These are phyloP conservation scores for Subacronicta megacephala DNA, from an alignment of 2,888 invertebrate species.

Conservation along the genomic window DNA sequence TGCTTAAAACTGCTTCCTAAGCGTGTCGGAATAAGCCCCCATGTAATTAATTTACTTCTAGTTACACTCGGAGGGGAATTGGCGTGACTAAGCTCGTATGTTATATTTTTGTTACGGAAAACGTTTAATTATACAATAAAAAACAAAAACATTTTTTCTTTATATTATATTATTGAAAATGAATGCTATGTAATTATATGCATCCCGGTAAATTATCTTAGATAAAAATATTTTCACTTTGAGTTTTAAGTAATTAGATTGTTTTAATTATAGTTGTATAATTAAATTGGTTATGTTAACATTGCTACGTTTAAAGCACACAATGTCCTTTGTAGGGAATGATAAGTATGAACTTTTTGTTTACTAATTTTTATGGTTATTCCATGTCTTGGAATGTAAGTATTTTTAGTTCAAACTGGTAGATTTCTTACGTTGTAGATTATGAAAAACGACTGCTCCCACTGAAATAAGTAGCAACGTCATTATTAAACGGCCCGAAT, in stretches of 20 bases:
- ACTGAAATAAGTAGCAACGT: background rate
- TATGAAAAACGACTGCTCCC: slow-evolving; percentile 1
- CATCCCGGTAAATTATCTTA: no score
- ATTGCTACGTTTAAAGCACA: slow-evolving; percentile 1
- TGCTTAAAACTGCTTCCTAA: no score
- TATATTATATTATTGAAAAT: no score
- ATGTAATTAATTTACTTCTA: no score
- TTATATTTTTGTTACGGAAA: no score
- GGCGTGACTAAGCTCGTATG: no score
- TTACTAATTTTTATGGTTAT: slow-evolving; percentile 12
- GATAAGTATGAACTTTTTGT: slow-evolving; percentile 34
- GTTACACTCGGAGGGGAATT: no score
- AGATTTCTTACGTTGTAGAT: slow-evolving; percentile 12
- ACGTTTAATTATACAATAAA: no score
- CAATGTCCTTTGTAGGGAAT: slow-evolving; percentile 9
- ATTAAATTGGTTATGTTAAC: slow-evolving; percentile 7
- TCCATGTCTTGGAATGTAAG: background rate
- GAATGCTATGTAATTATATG: no score
- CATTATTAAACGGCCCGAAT: background rate
- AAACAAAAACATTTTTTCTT: no score
- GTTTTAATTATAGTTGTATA: slow-evolving; percentile 14
- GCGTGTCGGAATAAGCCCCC: no score
- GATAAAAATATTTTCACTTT: background rate
- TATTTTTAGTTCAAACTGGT: slow-evolving; percentile 8
- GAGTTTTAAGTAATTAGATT: background rate